Base-by-base conservation (phyloP, 2,888 invertebrate genomes). In the Ligdia adustata region DNA sequence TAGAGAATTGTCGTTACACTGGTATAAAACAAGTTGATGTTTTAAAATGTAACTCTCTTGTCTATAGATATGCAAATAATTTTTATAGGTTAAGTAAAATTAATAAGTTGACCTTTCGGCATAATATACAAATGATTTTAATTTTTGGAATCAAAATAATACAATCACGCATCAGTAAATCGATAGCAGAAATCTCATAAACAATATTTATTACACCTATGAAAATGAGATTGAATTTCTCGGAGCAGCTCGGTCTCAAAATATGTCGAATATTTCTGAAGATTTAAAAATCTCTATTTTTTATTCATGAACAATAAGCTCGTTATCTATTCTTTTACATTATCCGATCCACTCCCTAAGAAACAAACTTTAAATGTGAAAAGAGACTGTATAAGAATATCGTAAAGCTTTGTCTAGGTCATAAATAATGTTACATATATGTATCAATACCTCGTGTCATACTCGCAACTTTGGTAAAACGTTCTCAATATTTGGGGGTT, bases 341-440 rank as follows among this genome's bases (percentile, higher is more conserved):
- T 66, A 63, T 62, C 66, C 72, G 72, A 74, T 73, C 69, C 35
- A 16, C 33, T 53, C 49, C 66, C 70, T 72, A 76, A 77, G 82
- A 83, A 82, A 67, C 67, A 62, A 83, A 86, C 75, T 88, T 87
- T 83, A 87, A 87, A 87, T 84, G 84, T 79, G 78, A 80, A 84
- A 76, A 9, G 22, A 22, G 14, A 28, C 11, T 5, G 3, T 26
- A 74, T 58, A 63, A 72, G 78, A 77, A 79, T 76, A 79, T 80
- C 75, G 74, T 69, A 62, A 60, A 64, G 61, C 72, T 75, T 79
- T 87, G 78, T 79, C 73, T 70, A 69, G 64, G 60, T 73, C 70
- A 85, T 89, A 89, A 89, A 89, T 89, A 87, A 79, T 79, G 77
- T 82, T 76, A 83, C 82, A 88, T 87, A 89, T 87, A 86, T 87